Conservation (phyloP, 2,797 vertebrate genomes). For the Calcarius lapponicus region DNA sequence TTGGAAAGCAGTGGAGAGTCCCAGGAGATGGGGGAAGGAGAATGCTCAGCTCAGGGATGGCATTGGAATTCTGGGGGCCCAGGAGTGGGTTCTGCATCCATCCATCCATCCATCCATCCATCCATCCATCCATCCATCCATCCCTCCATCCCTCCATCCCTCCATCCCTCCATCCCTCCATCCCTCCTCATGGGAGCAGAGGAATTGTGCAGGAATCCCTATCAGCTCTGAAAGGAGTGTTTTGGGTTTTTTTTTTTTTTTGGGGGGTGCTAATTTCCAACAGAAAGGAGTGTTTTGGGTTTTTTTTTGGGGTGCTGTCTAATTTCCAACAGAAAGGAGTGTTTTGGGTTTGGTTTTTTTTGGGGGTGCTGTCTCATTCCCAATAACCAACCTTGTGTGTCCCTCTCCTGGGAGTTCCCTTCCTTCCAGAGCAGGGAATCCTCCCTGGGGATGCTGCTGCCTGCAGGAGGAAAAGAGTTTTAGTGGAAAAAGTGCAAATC, state of each 20-base stretch:
- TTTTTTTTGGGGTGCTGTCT: too few species aligned
- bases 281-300: too few species aligned
- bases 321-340: too few species aligned
- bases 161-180: too few species aligned
- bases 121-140: background rate
- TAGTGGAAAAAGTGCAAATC: background rate
- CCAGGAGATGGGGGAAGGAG: background rate
- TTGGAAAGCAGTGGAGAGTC: background rate
- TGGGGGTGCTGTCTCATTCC: background rate
- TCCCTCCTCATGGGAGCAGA: too few species aligned
- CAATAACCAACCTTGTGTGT: background rate
- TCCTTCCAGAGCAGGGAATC: rapidly evolving
- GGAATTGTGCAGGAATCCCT: too few species aligned
- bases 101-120: background rate
- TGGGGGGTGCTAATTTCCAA: too few species aligned
- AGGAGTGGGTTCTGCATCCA: background rate
- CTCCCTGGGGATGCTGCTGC: background rate
- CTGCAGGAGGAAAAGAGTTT: background rate
- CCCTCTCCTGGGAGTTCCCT: background rate
- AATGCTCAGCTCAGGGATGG: background rate
- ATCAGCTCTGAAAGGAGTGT: too few species aligned
- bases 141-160: background rate
- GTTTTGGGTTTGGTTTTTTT: background rate
- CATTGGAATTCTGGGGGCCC: rapidly evolving
- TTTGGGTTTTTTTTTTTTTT: too few species aligned